Base-by-base conservation (phyloP, 2,888 invertebrate species). In the Heterodera filipjevi region DNA sequence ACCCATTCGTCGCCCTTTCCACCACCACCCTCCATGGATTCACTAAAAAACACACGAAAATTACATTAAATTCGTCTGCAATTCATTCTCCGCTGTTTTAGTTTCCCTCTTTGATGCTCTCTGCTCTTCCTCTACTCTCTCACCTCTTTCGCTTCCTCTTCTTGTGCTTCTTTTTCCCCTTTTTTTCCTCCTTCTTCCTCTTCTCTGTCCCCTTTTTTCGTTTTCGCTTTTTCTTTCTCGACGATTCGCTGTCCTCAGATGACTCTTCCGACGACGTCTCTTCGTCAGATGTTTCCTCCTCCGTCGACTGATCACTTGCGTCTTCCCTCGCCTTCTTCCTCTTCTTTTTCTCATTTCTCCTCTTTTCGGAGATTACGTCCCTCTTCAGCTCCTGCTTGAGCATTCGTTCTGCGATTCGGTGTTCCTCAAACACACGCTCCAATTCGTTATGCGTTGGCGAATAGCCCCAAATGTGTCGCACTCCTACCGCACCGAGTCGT, bases 1-100 rank as follows among this genome's bases (percentile, higher is more conserved):
- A 86, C 83, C 86, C 86, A 86, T 64, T 84, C 83, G 33, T 83
- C 82, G 8, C 82, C 81, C 27, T 76, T 78, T 39, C 27, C 66
- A 19, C 46, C 71, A 16, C 46, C 71, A 19, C 22, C 39, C 22
- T 39, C 64, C 12, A 66, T 44, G 8, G 64, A 44, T 19, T 10
- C 59, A 32, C 49, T 71, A 22, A 71, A n/a, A n/a, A n/a, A n/a
- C n/a, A n/a, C n/a, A n/a, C n/a, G n/a, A n/a, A n/a, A 39, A 39
- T 39, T 39, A 39, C 10, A 10, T n/a, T 27, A 30, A 71, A 32
- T 30, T 32, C 33, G 27, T 14, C 16, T 27, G 2, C 30, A 32
- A n/a, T 12, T 22, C 79, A 6, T 39, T 39, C 44, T 32, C 66
- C 59, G 16, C 16, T 49, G 12, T 16, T 10, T 49, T 49, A 16